These are phyloP conservation scores for Cuculus canorus DNA, from an alignment of 2,797 vertebrate genomes.

Conservation along the genomic window DNA sequence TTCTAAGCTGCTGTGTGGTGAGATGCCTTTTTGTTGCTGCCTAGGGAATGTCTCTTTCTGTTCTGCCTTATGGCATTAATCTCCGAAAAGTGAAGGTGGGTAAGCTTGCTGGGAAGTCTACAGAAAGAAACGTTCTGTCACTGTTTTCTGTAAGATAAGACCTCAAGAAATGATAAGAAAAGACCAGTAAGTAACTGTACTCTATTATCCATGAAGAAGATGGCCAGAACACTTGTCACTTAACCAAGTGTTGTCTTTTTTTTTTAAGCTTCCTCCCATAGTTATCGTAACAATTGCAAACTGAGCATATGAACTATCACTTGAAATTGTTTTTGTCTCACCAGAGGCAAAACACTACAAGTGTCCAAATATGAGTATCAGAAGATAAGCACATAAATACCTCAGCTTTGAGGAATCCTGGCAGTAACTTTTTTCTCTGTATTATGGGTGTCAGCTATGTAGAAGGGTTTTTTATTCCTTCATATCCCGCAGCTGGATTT, in stretches of 20 bases:
- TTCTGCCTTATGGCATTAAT: not conserved
- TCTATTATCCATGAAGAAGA: not conserved
- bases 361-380: not conserved
- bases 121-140: not conserved
- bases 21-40: not conserved
- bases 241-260: not conserved
- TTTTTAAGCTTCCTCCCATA: not conserved
- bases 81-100: not conserved
- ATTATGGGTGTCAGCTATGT: not conserved
- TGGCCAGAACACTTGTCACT: not conserved
- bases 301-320: not conserved
- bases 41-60: not conserved
- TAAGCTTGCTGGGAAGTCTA: not conserved
- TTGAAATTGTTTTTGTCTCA: not conserved
- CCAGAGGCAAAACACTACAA: not conserved
- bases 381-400: not conserved
- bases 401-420: not conserved
- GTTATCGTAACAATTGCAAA: not conserved
- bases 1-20: not conserved
- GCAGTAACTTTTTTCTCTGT: not conserved
- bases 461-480: not conserved
- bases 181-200: not conserved
- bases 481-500: not conserved
- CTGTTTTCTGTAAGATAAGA: not conserved
- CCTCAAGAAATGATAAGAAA: not conserved